Evolutionary conservation across 2,888 invertebrate species (phyloP), one percentile per base, ranked within the genome.

Genomic region (Scelioninae gen. 1): DNA sequence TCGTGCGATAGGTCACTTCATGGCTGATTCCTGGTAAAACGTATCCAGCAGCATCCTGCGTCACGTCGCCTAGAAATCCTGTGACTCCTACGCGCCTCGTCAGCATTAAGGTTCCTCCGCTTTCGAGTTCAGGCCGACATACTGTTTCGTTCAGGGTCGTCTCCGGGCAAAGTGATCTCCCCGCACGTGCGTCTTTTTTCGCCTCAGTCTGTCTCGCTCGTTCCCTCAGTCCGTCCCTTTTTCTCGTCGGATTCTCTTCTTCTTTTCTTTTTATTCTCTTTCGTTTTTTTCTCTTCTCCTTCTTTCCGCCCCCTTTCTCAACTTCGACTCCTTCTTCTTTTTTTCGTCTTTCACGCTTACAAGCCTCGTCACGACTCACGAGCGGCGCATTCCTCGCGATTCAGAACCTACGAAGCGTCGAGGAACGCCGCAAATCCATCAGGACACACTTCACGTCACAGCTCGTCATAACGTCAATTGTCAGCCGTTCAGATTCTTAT

Each of bases 1-100:
- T 86, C 83, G 86, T 63, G 80, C 84, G 84, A 78, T 82, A 76
- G 85, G 85, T 89, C 88, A 88, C 86, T 88, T 89, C 89, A 89
- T 88, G 82, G 84, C 84, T 85, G 83, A 83, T 84, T 82, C 72
- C 78, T 71, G 84, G 63, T 85, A 78, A 60, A 74, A 68, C 65
- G 49, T 79, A 82, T 78, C 85, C 75, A 79, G 68, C 68, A 45
- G 83, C 85, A 85, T 85, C 63, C 72, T 74, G 66, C 75, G 79
- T 75, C 76, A 80, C 83, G 68, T 78, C 72, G 58, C 66, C 74
- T 49, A 69, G 40, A 76, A 84, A 84, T 84, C 69, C 69, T 72
- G 77, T 75, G 66, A 71, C 68, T 69, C 63, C 74, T 77, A 58
- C 83, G 77, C 81, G 77, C 84, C 66, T 80, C 71, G 81, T 83